These are phyloP conservation scores for Galerucella calmariensis DNA, from an alignment of 2,888 invertebrate genomes.

Conservation along the genomic window DNA sequence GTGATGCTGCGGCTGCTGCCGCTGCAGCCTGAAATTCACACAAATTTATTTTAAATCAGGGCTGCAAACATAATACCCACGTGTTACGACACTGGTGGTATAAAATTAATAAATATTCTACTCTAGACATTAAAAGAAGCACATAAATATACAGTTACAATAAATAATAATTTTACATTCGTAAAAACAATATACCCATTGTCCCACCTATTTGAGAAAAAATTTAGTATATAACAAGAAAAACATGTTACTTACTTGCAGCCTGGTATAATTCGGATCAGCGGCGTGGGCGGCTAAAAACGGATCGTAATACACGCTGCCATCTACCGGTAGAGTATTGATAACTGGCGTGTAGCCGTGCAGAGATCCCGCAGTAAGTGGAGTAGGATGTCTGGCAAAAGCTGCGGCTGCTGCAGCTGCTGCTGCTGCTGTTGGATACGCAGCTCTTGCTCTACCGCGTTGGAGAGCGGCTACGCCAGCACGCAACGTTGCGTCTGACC, in stretches of 20 bases:
- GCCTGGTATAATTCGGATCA: conserved; percentile 85
- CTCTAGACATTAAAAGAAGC: too few species aligned
- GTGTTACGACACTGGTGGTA: too few species aligned
- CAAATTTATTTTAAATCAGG: neutral
- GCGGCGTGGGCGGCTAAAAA: conserved; percentile 90
- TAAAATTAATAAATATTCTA: too few species aligned
- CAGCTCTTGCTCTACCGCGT: conserved; percentile 76
- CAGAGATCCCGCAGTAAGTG: conserved; percentile 75
- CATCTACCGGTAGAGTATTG: conserved; percentile 65
- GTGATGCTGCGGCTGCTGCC: conserved; percentile 74
- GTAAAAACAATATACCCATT: too few species aligned
- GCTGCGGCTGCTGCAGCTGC: conserved; percentile 80
- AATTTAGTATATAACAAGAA: neutral
- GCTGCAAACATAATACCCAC: too few species aligned
- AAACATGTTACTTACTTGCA: conserved; percentile 77
- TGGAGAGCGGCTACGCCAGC: conserved; percentile 85
- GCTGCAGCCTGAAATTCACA: conserved; percentile 60
- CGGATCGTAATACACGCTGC: conserved; percentile 95
- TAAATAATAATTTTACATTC: too few species aligned
- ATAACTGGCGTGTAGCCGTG: conserved; percentile 85
- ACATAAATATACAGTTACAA: too few species aligned
- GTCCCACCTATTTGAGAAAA: too few species aligned
- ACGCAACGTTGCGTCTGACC: conserved; percentile 77
- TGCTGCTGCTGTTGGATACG: conserved; percentile 77
- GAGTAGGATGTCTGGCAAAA: conserved; percentile 74